phyloP scores from a whole-genome alignment of 1,140 invertebrate species.

The Drosophila melanogaster region DNA sequence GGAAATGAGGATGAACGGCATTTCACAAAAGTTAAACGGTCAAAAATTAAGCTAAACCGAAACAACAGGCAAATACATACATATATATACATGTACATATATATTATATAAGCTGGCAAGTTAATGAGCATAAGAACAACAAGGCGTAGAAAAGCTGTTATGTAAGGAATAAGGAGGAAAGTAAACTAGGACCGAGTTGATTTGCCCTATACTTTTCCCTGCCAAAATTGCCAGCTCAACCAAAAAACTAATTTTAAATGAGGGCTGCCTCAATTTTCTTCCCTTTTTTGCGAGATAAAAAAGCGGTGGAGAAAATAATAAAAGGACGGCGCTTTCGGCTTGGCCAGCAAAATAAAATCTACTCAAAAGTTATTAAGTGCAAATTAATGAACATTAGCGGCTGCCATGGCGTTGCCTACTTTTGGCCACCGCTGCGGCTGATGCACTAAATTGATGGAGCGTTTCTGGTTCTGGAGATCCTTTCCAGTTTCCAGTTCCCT shows the following conservation, averaged over 20 bases:
- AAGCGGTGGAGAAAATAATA: slow-evolving; percentile 24
- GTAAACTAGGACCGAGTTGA: slow-evolving; percentile 44
- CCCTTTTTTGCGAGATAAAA: slow-evolving; percentile 34
- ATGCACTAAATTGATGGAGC: slow-evolving; percentile 46
- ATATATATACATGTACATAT: not conserved
- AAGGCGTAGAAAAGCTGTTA: slow-evolving; percentile 42
- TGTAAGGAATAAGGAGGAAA: slow-evolving; percentile 26
- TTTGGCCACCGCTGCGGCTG: slow-evolving; percentile 51
- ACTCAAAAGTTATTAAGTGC: slow-evolving; percentile 80
- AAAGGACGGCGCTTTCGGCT: slow-evolving; percentile 24
- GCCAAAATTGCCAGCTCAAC: slow-evolving; percentile 58
- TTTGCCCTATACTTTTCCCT: slow-evolving; percentile 12
- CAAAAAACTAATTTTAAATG: slow-evolving; percentile 72
- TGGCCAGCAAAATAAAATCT: slow-evolving; percentile 66
- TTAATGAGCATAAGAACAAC: slow-evolving; percentile 65
- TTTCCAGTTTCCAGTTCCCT: slow-evolving; percentile 1
- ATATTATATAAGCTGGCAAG: slow-evolving; percentile 62
- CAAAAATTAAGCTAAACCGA: slow-evolving; percentile 66
- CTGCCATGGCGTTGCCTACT: slow-evolving; percentile 64
- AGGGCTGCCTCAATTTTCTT: slow-evolving; percentile 24
- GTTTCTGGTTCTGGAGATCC: slow-evolving; percentile 4
- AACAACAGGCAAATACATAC: slow-evolving; percentile 31
- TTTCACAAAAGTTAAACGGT: slow-evolving; percentile 72
- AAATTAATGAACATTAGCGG: slow-evolving; percentile 80
- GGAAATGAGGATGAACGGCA: slow-evolving; percentile 21